Base-by-base conservation (phyloP, 2,888 invertebrate genomes). In the Volucella inflata region DNA sequence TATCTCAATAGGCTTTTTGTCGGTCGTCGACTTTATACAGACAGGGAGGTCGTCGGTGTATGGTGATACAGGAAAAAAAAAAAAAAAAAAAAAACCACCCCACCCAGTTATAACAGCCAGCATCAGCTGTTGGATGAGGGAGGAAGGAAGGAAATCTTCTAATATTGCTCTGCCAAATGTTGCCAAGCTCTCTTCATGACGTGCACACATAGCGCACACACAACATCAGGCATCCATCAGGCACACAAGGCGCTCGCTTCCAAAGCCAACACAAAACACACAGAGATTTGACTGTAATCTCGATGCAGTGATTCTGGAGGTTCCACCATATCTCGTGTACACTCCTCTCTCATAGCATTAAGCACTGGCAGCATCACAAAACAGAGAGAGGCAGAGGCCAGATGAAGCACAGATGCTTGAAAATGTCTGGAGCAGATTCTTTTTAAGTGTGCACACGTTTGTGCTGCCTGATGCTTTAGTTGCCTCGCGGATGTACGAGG, bases 401-500 rank as follows among this genome's bases (percentile, higher is more conserved):
- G 91, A 91, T 91, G 91, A 91, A 90, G 90, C 89, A 88, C 91
- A 91, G 91, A 90, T 90, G 91, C 90, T 89, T 81, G 88, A 88
- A 87, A 87, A 85, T 74, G 85, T 85, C 85, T 85, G 81, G 76
- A 85, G 68, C 85, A 85, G 85, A 85, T 85, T 85, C 85, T 81
- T 85, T 85, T 85, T 81, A 85, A 85, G 85, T 85, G 85, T 85
- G 77, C 85, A 85, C 76, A 85, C 81, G 85, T 80, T 81, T 85
- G 76, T 85, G 85, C 81, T 75, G 68, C 42, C 44, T 67, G 48
- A 30, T 30, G 30, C 30, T 6, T 53, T 46, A 44, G 67, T 11
- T 51, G 64, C 60, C 30, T 30, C 46, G 84, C 67, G 68, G 64
- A 75, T 44, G 53, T 9, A 44, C 14, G 12, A 50, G n/a, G 51